Conservation (phyloP, 2,113 vertebrate species). For the Glaucidium brasilianum region DNA sequence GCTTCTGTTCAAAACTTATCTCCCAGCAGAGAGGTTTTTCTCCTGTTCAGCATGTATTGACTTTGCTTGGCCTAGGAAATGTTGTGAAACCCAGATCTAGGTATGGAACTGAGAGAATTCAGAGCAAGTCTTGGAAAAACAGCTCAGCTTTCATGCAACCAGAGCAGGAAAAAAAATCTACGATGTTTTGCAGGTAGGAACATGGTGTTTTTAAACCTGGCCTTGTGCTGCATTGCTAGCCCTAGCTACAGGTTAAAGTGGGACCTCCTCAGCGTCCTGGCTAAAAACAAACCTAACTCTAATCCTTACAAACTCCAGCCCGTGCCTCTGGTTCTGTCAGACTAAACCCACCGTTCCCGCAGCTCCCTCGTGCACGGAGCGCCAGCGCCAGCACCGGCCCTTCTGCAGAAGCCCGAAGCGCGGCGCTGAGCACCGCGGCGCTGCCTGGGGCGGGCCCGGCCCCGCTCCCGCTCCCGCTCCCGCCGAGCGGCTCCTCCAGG, state of each 20-base stretch:
- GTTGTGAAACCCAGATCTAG: background rate
- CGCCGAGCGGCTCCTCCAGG: no score
- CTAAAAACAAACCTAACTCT: background rate
- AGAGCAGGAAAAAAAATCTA: background rate
- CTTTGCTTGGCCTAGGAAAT: background rate
- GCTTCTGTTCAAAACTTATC: background rate
- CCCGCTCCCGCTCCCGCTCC: no score
- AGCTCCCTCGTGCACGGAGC: background rate
- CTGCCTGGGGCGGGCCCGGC: no score
- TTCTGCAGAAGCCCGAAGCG: background rate
- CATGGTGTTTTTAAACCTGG: background rate
- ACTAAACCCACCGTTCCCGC: background rate
- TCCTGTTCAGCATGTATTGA: background rate
- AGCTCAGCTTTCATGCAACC: background rate
- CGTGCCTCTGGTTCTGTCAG: background rate
- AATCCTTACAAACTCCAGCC: background rate
- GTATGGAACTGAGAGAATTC: background rate
- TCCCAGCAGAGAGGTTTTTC: background rate
- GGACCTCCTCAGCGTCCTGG: background rate
- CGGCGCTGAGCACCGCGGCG: no score
- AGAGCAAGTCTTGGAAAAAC: background rate
- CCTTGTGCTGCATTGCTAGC: background rate
- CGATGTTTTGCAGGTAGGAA: background rate
- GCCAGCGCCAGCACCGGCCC: background rate
- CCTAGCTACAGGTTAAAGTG: background rate